Evolutionary conservation across 2,113 vertebrate species (phyloP), one percentile per base, ranked within the genome.

Genomic region (Podilymbus podiceps): DNA sequence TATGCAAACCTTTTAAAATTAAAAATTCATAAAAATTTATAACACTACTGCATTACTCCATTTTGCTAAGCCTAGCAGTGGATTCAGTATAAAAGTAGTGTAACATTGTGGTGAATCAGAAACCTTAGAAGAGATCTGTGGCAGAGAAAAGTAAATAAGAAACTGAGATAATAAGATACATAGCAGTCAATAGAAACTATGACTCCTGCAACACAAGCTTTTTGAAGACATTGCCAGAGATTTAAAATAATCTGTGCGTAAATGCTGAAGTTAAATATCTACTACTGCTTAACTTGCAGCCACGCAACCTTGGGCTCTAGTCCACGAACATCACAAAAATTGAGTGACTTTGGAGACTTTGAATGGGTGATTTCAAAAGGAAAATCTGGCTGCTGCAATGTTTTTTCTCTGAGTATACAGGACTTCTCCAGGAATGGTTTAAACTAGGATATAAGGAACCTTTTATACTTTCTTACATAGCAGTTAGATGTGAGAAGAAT

Each of bases 91-190:
- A 67, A 56, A 81, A 72, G 16, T 44, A 33, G 5, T 25, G 6
- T 60, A 75, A 38, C 14, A 25, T 2, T 53, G 11, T 56, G n/a
- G n/a, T 86, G 13, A 92, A 74, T 52, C 23, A 64, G 19, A 90
- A 91, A 71, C 38, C 18, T 64, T 63, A 77, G 12, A 42, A 22
- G 44, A 72, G 8, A 63, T 66, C 8, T 42, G 16, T 58, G 18
- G 5, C 56, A 75, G 7, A 49, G 11, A 6, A 93, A 92, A 84
- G 79, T 73, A 95, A 95, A 92, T 80, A 97, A 92, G 92, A 93
- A 96, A 96, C 80, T 62, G 55, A 95, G 94, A 96, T 91, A 92
- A 59, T 42, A 8, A 77, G 80, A 94, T 80, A 75, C 27, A 42
- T 24, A 53, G 30, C 76, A 84, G 88, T 69, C 77, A 94, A 88